Evolutionary conservation across 1,140 invertebrate species (phyloP).

Genomic region (Pseudomyrmex gracilis): DNA sequence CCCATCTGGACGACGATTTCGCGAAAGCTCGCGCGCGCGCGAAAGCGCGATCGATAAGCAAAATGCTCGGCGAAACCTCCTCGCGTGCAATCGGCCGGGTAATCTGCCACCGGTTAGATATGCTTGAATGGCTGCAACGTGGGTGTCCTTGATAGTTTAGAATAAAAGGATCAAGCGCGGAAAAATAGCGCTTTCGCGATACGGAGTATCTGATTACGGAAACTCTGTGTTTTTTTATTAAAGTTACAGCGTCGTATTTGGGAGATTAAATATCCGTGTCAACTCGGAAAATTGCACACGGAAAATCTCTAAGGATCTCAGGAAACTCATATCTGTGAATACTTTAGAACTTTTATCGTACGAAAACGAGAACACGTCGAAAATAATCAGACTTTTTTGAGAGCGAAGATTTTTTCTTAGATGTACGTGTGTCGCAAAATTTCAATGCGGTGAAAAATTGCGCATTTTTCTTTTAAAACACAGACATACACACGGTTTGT

Average conservation of each 20-base stretch:
- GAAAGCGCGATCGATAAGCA: slow-evolving; percentile 46
- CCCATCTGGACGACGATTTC: slow-evolving; percentile 30
- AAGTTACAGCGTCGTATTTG: neutral
- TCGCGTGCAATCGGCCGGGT: slow-evolving; percentile 56
- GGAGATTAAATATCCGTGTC: no score
- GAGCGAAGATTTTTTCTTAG: neutral
- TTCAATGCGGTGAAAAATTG: no score
- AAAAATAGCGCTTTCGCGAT: slow-evolving; percentile 38
- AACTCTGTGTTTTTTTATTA: slow-evolving; percentile 17
- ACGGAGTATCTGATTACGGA: slow-evolving; percentile 16
- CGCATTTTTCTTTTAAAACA: neutral
- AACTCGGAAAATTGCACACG: slow-evolving; percentile 2
- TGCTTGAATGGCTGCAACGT: slow-evolving; percentile 40
- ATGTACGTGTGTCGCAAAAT: neutral
- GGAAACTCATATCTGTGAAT: neutral
- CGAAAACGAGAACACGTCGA: neutral
- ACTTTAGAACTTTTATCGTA: neutral
- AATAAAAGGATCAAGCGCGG: slow-evolving; percentile 40
- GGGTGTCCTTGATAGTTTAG: slow-evolving; percentile 40
- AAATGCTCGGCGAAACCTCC: slow-evolving; percentile 51
- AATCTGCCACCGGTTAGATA: slow-evolving; percentile 49
- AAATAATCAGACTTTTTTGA: no score
- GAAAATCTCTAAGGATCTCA: neutral
- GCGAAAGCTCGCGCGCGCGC: slow-evolving; percentile 31
- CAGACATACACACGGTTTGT: no score